Evolutionary conservation across 2,113 vertebrate genomes (phyloP).

Genomic region (Melanerpes formicivorus): DNA sequence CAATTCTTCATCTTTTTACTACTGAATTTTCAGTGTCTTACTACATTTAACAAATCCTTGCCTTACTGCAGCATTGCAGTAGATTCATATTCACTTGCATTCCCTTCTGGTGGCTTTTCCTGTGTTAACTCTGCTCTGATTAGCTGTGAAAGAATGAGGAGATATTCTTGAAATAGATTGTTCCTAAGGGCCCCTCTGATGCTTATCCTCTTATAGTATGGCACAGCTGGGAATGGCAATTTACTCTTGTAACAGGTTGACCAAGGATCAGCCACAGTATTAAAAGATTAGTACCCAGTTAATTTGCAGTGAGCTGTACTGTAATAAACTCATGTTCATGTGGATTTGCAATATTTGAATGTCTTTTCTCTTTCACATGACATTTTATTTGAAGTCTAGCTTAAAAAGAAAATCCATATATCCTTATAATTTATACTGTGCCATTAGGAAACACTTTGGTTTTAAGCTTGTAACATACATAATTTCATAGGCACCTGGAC

Average conservation of each 20-base stretch:
- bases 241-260: conserved; percentile 49
- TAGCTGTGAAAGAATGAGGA: conserved; percentile 4
- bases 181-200: background rate
- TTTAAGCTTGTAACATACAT: background rate
- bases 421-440: background rate
- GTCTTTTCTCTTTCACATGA: background rate
- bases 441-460: background rate
- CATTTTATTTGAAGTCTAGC: background rate
- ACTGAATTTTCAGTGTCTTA: background rate
- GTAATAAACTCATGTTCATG: background rate
- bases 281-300: conserved; percentile 59
- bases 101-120: background rate
- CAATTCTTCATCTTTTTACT: background rate
- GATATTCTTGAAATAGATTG: conserved; percentile 26
- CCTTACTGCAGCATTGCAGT: background rate
- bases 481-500: background rate
- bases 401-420: background rate
- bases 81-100: background rate
- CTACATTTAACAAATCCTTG: background rate
- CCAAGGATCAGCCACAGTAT: conserved; percentile 51
- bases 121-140: background rate
- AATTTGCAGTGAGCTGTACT: conserved; percentile 34
- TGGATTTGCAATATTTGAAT: background rate
- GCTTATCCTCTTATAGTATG: conserved; percentile 25
- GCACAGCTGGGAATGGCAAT: conserved; percentile 63